phyloP scores from a whole-genome alignment of 2,113 vertebrate genomes.

The Falco punctatus region DNA sequence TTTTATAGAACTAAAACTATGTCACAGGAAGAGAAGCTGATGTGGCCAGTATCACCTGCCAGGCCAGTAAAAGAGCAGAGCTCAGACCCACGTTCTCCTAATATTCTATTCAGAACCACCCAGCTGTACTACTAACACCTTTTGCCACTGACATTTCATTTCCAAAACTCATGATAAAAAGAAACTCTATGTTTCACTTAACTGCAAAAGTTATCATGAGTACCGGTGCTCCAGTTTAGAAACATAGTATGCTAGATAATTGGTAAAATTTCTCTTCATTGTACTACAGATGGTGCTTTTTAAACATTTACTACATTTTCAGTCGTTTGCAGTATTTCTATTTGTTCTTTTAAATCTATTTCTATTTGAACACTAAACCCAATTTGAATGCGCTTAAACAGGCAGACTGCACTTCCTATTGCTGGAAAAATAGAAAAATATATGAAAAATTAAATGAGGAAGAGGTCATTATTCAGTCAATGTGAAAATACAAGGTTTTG shows the following conservation, averaged over 20 bases:
- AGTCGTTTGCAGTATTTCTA: background rate
- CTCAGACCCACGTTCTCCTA: background rate
- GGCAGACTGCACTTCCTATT: background rate
- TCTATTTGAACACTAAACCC: background rate
- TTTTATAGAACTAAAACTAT: background rate
- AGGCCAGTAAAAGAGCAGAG: background rate
- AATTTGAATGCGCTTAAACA: background rate
- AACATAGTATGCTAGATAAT: background rate
- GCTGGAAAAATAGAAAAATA: background rate
- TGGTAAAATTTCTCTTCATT: constrained; percentile 1
- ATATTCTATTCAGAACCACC: background rate
- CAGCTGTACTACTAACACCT: background rate
- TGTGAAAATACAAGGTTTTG: background rate
- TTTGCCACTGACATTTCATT: background rate
- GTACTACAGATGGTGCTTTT: background rate
- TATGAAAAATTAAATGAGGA: background rate
- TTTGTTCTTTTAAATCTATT: background rate
- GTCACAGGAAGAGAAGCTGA: background rate
- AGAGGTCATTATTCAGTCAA: background rate
- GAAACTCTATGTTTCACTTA: background rate
- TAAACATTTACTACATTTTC: background rate
- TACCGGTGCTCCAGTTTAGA: background rate
- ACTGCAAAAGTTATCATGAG: background rate
- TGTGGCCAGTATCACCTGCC: background rate
- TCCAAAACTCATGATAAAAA: background rate